Percentiles rank a stretch among this genome's conserved stretches.
Evolutionary conservation across 2,113 vertebrate genomes (phyloP).

Genomic region (Nymphicus hollandicus): DNA sequence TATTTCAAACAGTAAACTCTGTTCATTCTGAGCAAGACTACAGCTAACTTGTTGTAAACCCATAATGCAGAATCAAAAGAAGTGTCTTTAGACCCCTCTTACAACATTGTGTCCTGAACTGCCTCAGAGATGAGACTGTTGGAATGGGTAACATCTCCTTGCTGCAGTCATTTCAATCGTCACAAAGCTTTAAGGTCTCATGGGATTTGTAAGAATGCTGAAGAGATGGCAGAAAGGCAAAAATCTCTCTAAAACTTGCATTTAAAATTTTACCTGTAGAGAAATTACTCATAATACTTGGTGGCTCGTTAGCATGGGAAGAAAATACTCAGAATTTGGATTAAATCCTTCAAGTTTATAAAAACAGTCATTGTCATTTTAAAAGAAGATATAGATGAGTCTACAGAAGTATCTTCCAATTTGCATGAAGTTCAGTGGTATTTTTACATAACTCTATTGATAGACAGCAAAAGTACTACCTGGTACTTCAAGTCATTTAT

Average conservation of each 20-base stretch:
- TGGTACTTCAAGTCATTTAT: neutral
- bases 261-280: neutral
- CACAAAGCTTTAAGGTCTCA: neutral
- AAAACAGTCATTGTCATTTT: neutral
- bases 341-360: neutral
- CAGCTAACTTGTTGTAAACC: neutral
- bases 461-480: neutral
- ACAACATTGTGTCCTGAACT: neutral
- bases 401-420: neutral
- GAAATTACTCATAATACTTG: neutral
- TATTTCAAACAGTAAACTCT: neutral
- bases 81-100: neutral
- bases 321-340: neutral
- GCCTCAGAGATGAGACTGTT: neutral
- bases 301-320: neutral
- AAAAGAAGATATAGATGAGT: neutral
- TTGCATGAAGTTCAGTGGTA: neutral
- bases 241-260: neutral
- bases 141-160: neutral
- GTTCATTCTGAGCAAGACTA: neutral
- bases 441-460: neutral
- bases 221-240: neutral
- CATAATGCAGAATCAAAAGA: neutral
- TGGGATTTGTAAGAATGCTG: neutral
- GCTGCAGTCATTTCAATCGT: neutral